These are phyloP conservation scores for Trichacis sp. DNA, from an alignment of 2,888 invertebrate species.

Conservation along the genomic window DNA sequence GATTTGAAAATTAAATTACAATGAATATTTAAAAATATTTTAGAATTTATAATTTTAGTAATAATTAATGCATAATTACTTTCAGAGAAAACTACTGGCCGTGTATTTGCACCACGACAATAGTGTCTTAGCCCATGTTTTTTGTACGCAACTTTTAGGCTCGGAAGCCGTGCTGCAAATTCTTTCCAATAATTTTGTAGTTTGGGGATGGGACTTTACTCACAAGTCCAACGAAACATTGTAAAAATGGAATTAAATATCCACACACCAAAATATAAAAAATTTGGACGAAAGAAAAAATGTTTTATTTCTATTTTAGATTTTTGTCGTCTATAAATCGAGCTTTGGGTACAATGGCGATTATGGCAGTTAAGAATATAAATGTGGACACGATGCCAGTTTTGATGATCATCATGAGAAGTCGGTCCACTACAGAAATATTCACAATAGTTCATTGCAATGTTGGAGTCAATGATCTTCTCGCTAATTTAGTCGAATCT, in stretches of 20 bases:
- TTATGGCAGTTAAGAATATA: slow-evolving; percentile 86
- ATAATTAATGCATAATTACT: too few species aligned
- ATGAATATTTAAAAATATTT: too few species aligned
- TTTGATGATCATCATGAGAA: slow-evolving; percentile 88
- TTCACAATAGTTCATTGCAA: slow-evolving; percentile 92
- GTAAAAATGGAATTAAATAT: too few species aligned
- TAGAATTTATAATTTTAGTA: too few species aligned
- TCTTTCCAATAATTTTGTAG: slow-evolving; percentile 88
- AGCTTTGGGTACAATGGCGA: slow-evolving; percentile 85
- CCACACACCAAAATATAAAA: too few species aligned
- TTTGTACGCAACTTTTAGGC: slow-evolving; percentile 94
- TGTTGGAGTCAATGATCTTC: slow-evolving; percentile 88
- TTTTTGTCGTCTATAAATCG: slow-evolving; percentile 81
- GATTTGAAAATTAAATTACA: too few species aligned
- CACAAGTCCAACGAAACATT: slow-evolving; percentile 86
- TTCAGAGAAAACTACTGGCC: slow-evolving; percentile 90
- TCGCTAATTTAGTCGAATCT: slow-evolving; percentile 88
- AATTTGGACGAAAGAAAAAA: too few species aligned
- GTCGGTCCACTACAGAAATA: slow-evolving; percentile 90
- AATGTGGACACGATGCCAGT: slow-evolving; percentile 90
- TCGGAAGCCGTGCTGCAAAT: slow-evolving; percentile 92
- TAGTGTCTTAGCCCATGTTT: slow-evolving; percentile 95
- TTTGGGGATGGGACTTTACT: slow-evolving; percentile 98
- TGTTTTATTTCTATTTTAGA: slow-evolving; percentile 69
- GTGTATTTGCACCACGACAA: slow-evolving; percentile 97